Percentiles rank a stretch among this genome's conserved stretches.
phyloP scores from a whole-genome alignment of 2,797 vertebrate species.

The Heliangelus exortis region DNA sequence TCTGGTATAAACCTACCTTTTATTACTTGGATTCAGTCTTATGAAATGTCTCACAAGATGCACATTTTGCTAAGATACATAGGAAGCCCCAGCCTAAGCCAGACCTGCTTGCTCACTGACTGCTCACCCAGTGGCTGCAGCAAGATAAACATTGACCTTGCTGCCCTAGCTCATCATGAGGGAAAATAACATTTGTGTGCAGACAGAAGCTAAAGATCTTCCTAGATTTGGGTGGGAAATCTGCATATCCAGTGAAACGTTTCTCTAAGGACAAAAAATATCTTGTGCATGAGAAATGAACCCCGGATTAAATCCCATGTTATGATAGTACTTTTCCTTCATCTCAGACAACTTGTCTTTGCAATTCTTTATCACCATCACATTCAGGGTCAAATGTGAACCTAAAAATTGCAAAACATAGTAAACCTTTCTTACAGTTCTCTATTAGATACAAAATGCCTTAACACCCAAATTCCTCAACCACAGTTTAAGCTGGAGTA shows the following conservation, averaged over 20 bases:
- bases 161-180: not conserved
- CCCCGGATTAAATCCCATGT: not conserved
- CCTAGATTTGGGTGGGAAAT: not conserved
- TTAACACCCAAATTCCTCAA: not conserved
- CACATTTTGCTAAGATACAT: not conserved
- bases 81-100: not conserved
- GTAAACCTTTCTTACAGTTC: not conserved
- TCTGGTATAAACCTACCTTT: not conserved
- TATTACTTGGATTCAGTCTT: not conserved
- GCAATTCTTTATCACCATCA: not conserved
- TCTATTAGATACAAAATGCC: not conserved
- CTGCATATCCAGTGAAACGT: not conserved
- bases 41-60: fast-evolving
- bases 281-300: not conserved
- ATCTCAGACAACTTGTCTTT: not conserved
- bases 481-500: not conserved
- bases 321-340: not conserved
- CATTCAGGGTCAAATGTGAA: not conserved
- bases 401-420: not conserved
- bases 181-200: not conserved
- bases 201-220: not conserved
- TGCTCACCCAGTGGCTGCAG: not conserved
- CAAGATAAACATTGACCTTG: not conserved
- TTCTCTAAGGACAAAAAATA: not conserved
- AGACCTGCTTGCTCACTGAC: not conserved